A percentile compares a stretch with the other conserved stretches of the same genome.
Evolutionary conservation across 2,888 invertebrate species (phyloP).

Genomic region (Malthinus seriepunctatus): DNA sequence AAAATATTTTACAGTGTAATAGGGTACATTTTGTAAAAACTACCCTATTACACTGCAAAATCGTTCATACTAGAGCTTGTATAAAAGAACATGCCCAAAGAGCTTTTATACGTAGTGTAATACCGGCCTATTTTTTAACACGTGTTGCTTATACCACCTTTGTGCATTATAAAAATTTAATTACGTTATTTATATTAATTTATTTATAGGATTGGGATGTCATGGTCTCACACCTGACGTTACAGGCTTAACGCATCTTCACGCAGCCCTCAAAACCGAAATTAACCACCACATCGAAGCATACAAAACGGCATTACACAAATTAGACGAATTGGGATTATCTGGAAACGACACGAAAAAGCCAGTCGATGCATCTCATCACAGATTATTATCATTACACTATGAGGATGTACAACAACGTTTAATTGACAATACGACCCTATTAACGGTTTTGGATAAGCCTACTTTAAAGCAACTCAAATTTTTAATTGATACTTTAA

Average conservation of each 20-base stretch:
- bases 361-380: constrained; percentile 86
- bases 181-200: too few species aligned
- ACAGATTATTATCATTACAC: constrained; percentile 80
- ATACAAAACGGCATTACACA: constrained; percentile 84
- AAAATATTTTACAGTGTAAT: too few species aligned
- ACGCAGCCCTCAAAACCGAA: constrained; percentile 81
- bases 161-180: too few species aligned
- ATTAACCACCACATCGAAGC: constrained; percentile 82
- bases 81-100: too few species aligned
- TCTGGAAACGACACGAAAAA: constrained; percentile 58
- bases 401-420: constrained; percentile 87
- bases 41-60: too few species aligned
- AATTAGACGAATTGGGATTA: constrained; percentile 74
- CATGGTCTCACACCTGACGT: constrained; percentile 79
- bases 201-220: constrained; percentile 68
- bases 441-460: constrained; percentile 83
- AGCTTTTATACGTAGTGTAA: too few species aligned
- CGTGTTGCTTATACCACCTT: too few species aligned
- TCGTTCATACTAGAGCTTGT: too few species aligned
- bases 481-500: constrained; percentile 68
- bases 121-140: too few species aligned
- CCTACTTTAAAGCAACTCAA: constrained; percentile 77
- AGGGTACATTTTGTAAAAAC: too few species aligned
- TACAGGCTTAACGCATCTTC: constrained; percentile 72
- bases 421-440: constrained; percentile 88